phyloP scores from a whole-genome alignment of 2,888 invertebrate species.

The Cyrtodaria siliqua region DNA sequence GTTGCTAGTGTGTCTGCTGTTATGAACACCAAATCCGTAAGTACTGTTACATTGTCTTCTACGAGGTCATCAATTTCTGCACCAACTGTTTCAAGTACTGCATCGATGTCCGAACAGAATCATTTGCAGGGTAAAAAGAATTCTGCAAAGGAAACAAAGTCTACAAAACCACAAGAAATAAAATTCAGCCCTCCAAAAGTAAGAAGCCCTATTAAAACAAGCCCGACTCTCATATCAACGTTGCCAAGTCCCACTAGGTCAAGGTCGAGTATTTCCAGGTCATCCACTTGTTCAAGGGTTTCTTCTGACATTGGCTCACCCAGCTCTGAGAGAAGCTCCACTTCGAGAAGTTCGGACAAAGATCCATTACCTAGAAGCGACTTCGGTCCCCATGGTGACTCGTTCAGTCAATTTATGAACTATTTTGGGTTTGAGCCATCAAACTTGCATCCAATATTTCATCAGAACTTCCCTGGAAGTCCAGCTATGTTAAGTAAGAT shows the following conservation, averaged over 20 bases:
- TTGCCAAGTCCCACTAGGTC: constrained; percentile 31
- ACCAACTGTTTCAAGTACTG: no score
- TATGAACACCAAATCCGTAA: no score
- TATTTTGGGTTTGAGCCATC: constrained; percentile 33
- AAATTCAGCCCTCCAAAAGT: constrained; percentile 4
- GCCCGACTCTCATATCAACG: not conserved
- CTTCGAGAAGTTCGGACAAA: constrained; percentile 25
- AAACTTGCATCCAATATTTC: constrained; percentile 32
- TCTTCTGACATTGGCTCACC: constrained; percentile 25
- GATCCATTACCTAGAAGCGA: constrained; percentile 27
- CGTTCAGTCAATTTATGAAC: constrained; percentile 47
- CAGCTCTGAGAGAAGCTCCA: constrained; percentile 28
- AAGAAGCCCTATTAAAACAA: not conserved
- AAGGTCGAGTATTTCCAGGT: constrained; percentile 26
- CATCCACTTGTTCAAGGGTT: constrained; percentile 29
- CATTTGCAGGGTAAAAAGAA: no score
- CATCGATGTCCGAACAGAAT: no score
- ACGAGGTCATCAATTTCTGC: no score
- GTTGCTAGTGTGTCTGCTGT: no score
- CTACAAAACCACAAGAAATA: not conserved
- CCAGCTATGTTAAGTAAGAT: constrained; percentile 23
- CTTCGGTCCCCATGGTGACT: constrained; percentile 15
- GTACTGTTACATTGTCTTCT: no score
- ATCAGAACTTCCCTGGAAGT: constrained; percentile 22
- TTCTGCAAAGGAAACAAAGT: constrained; percentile 1